These are phyloP conservation scores for Holcopasites calliopsidis DNA, from an alignment of 1,140 invertebrate species.

Conservation along the genomic window DNA sequence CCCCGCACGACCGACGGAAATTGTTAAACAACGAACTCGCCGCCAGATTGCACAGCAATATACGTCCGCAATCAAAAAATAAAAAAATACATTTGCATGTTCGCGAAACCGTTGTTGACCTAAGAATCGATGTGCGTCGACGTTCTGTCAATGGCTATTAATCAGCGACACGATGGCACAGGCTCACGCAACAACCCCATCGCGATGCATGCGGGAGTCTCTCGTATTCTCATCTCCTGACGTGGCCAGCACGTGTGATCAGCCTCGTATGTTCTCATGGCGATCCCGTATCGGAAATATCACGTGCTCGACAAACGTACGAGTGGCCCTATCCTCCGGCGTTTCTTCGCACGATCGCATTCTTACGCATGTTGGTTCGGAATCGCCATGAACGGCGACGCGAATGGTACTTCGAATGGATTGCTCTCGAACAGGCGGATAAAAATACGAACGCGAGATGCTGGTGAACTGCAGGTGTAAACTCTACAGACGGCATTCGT, in stretches of 20 bases:
- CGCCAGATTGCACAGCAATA: too few species aligned
- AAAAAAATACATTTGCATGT: constrained; percentile 39
- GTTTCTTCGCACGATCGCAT: constrained; percentile 12
- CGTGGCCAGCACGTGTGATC: constrained; percentile 46
- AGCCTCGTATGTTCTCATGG: constrained; percentile 53
- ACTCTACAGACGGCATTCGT: background rate
- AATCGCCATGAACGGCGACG: background rate
- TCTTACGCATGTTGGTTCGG: background rate
- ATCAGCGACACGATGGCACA: constrained; percentile 35
- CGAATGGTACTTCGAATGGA: background rate
- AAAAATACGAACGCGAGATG: background rate
- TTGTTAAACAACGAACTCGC: background rate
- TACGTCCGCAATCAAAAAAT: too few species aligned
- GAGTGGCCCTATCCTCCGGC: background rate
- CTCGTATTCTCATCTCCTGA: constrained; percentile 47
- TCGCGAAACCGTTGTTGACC: background rate
- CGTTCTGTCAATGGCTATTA: constrained; percentile 58
- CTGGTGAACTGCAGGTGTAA: background rate
- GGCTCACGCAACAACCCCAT: constrained; percentile 1
- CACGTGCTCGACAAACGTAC: constrained; percentile 23
- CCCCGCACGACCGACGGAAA: background rate
- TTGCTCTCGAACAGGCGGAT: background rate
- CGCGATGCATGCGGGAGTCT: constrained; percentile 48
- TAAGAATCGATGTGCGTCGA: constrained; percentile 54
- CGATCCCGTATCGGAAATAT: constrained; percentile 52